Percentiles rank a stretch among this genome's conserved stretches.
Evolutionary conservation across 1,140 invertebrate genomes (phyloP).

Genomic region (Tachypleus tridentatus): DNA sequence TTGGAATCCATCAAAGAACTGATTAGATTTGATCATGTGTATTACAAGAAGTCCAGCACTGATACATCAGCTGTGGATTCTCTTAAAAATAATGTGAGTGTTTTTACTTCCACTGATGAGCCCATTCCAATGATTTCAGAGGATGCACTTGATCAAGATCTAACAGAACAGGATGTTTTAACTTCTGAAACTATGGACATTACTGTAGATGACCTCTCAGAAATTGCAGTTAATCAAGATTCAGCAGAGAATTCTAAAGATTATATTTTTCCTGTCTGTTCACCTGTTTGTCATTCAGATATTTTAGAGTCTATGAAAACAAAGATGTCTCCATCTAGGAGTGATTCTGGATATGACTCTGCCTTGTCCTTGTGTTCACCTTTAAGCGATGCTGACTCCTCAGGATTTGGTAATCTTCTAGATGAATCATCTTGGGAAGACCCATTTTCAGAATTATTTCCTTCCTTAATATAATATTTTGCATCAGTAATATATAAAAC

Average conservation of each 20-base stretch:
- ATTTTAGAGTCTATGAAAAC: neutral
- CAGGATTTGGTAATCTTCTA: no score
- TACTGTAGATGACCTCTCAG: neutral
- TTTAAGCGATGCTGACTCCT: constrained; percentile 3
- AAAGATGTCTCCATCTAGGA: constrained; percentile 10
- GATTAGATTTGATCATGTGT: constrained; percentile 23
- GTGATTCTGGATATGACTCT: constrained; percentile 21
- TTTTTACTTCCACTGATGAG: constrained; percentile 5
- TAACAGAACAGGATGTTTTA: neutral
- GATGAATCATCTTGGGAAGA: constrained; percentile 13
- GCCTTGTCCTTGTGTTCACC: constrained; percentile 1
- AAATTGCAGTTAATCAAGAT: neutral
- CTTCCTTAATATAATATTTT: constrained; percentile 18
- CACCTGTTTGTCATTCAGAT: constrained; percentile 3
- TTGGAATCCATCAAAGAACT: constrained; percentile 27
- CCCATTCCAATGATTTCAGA: neutral
- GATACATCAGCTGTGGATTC: neutral
- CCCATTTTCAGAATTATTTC: constrained; percentile 22
- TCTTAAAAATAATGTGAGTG: neutral
- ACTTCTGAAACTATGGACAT: neutral
- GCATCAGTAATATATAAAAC: no score
- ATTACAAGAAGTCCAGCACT: constrained; percentile 13
- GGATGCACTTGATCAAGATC: neutral
- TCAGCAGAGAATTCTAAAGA: constrained; percentile 4
- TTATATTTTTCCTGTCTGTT: neutral